Evolutionary conservation across 2,113 vertebrate species (phyloP), one percentile per base, ranked within the genome.

Genomic region (Thamnaconus septentrionalis): DNA sequence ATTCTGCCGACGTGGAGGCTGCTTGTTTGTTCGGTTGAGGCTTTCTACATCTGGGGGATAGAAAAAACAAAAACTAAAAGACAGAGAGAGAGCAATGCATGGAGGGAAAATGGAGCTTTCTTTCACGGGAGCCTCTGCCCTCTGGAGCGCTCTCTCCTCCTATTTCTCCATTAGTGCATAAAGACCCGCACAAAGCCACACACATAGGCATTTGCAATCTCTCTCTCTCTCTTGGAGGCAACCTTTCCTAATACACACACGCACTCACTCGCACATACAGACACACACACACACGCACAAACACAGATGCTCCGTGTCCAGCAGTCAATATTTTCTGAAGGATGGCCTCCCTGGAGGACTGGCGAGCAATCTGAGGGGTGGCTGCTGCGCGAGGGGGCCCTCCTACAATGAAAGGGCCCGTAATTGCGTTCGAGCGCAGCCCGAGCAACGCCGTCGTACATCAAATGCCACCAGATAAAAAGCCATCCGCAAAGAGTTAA

Each of bases 391-490:
- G 18, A 31, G 18, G 66, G 73, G 83, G 75, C 49, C 73, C 75
- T 69, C 56, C 18, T 31, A 82, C 83, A 83, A 87, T 89, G 87
- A 90, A 91, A 91, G 84, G 80, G 83, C 75, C 87, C 55, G 88
- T 91, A 89, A 92, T 91, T 92, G 90, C 87, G 76, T 92, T 91
- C 85, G 85, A 92, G 89, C 85, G 71, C 73, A 83, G 76, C 76
- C 82, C 80, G 87, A 80, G 88, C 87, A 90, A 91, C 91, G 88
- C 90, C 83, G 85, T 87, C 82, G 78, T 91, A 90, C 89, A 92
- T 93, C 91, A 92, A 91, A 91, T 85, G 75, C 83, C 85, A 90
- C 69, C 79, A 90, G 91, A 92, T 92, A 91, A 91, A 91, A 91
- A 83, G 85, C 79, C 79, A 71, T 88, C 84, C 78, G 44, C 66